These are phyloP conservation scores for Brachirus orientalis DNA, from an alignment of 2,113 vertebrate species.

Conservation along the genomic window DNA sequence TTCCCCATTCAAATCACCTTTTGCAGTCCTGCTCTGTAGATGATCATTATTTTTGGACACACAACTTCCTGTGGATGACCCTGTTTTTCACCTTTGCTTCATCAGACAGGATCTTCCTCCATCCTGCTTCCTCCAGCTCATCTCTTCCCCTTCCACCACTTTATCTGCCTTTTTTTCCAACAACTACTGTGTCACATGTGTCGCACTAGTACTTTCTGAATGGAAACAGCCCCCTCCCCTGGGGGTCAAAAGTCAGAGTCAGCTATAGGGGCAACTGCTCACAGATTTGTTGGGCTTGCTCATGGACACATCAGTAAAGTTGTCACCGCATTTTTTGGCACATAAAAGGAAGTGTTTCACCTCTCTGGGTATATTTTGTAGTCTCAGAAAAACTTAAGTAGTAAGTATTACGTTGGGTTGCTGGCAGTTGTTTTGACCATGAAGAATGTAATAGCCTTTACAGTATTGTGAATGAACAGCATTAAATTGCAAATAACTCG, in stretches of 20 bases:
- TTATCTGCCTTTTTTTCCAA: neutral
- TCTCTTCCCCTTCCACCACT: neutral
- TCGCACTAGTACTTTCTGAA: too few relatives aligned
- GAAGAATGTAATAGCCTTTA: neutral
- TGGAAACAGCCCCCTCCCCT: too few relatives aligned
- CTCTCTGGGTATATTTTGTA: neutral
- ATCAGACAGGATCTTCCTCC: constrained; percentile 4
- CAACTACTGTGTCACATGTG: too few relatives aligned
- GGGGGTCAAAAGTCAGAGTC: too few relatives aligned
- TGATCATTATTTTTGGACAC: neutral
- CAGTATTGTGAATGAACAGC: too few relatives aligned
- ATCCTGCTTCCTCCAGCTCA: constrained; percentile 24
- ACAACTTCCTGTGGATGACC: constrained; percentile 12
- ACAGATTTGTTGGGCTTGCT: neutral
- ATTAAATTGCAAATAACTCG: too few relatives aligned
- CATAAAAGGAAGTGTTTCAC: neutral
- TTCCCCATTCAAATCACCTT: too few relatives aligned
- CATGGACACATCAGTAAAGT: neutral
- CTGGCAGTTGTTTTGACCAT: neutral
- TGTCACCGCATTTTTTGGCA: neutral
- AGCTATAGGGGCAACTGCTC: neutral
- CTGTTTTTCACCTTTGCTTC: too few relatives aligned
- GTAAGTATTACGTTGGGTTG: neutral
- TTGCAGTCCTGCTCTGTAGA: too few relatives aligned
- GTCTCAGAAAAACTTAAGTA: neutral